Evolutionary conservation across 64 coral and sea anemone genomes (phyloP), one percentile per base, ranked within the genome.

Genomic region (Montipora cactus): DNA sequence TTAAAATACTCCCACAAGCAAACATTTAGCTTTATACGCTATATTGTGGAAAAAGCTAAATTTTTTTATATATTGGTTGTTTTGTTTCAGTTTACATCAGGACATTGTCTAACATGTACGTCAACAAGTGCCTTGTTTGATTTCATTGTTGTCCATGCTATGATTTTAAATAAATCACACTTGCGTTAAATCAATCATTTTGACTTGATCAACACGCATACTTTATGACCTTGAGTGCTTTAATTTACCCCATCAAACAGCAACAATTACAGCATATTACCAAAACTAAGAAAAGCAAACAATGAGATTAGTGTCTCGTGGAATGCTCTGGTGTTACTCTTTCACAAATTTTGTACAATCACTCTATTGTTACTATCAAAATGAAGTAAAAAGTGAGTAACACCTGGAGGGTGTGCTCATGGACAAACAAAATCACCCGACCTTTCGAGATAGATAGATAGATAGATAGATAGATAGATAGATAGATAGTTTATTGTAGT

Each of bases 71-170:
- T 78, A 78, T 78, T 78, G 76, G 4, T 78, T 46, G 23, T 25
- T 25, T 25, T 25, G 23, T 25, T 25, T 25, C 23, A 25, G 23
- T 25, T 25, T 25, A 25, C 76, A 78, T 78, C 44, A 44, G 44
- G 15, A 47, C 70, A 89, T 77, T 89, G 75, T 44, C 76, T 76
- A 74, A 25, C 59, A 89, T 89, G 87, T 45, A 89, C 73, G 77
- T 53, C 49, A 89, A 75, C 87, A 89, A 89, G 87, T 76, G 71
- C 87, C 71, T 76, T 89, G 87, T 89, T 89, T 89, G 50, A 89
- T 89, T 71, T 86, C 67, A 86, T 86, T 86, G 45, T 76, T 89
- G 75, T 76, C 48, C 71, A 89, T 77, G 72, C 77, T 89, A 89
- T 89, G 76, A 77, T 89, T 89, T 52, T 25, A 25, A 25, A 25